These are phyloP conservation scores for Centropus bengalensis DNA, from an alignment of 2,113 vertebrate genomes.

Conservation along the genomic window DNA sequence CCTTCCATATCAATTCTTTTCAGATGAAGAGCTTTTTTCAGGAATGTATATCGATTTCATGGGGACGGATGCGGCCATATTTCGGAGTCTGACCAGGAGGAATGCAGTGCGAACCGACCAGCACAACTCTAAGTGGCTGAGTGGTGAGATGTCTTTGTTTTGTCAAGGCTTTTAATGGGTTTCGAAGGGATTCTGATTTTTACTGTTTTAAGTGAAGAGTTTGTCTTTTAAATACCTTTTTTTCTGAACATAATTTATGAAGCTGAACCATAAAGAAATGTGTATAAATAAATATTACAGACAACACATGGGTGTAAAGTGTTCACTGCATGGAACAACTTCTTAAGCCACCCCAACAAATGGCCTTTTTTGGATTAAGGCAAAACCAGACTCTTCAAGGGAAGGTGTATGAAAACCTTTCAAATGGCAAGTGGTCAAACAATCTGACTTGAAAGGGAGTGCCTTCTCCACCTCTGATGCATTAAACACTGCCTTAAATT, in stretches of 20 bases:
- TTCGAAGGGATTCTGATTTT: background rate
- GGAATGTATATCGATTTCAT: constrained; percentile 99
- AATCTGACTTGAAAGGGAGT: background rate
- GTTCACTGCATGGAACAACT: background rate
- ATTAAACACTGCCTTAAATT: background rate
- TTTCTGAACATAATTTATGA: background rate
- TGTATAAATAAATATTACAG: background rate
- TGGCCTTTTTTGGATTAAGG: background rate
- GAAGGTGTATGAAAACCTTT: background rate
- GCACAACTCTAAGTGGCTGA: constrained; percentile 98
- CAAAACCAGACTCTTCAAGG: background rate
- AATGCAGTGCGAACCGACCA: constrained; percentile 96
- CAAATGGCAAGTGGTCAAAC: background rate
- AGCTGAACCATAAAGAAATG: background rate
- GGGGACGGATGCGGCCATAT: constrained; percentile 97
- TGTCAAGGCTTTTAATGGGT: background rate
- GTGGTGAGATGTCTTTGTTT: constrained; percentile 81
- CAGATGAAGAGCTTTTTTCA: constrained; percentile 97
- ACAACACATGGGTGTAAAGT: background rate
- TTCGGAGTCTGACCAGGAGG: constrained; percentile 91
- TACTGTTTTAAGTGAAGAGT: background rate
- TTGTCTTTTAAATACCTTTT: background rate
- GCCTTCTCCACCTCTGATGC: background rate
- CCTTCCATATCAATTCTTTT: background rate
- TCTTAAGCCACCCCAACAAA: background rate